These are phyloP conservation scores for Antechinus flavipes DNA, from an alignment of 2,113 vertebrate genomes.

Conservation along the genomic window DNA sequence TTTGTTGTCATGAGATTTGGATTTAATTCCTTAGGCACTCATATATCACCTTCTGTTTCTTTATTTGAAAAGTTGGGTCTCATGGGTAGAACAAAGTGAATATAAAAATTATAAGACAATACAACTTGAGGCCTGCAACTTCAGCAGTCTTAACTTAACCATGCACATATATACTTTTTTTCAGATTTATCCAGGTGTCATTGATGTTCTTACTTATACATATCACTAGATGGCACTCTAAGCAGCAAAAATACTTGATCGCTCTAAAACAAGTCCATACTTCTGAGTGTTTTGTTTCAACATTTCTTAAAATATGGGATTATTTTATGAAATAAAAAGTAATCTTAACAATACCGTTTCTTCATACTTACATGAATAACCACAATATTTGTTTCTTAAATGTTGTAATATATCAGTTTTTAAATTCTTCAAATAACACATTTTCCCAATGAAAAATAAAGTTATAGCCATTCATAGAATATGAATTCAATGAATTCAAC, in stretches of 20 bases:
- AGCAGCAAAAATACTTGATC: slow-evolving; percentile 57
- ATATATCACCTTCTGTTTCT: neutral
- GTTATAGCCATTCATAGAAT: neutral
- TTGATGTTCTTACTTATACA: neutral
- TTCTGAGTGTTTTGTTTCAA: neutral
- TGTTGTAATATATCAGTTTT: neutral
- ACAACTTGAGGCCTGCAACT: neutral
- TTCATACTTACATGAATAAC: neutral
- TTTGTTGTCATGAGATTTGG: neutral
- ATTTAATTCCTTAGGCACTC: neutral
- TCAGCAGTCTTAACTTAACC: neutral
- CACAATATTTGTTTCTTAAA: neutral
- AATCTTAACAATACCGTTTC: slow-evolving; percentile 33
- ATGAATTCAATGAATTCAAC: neutral
- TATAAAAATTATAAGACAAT: neutral
- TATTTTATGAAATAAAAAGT: slow-evolving; percentile 47
- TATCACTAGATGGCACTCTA: slow-evolving; percentile 82
- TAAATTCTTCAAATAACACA: neutral
- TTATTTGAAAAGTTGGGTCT: neutral
- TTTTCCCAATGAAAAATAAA: slow-evolving; percentile 15
- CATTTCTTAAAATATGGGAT: slow-evolving; percentile 39
- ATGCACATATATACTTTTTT: neutral
- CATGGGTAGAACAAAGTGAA: neutral
- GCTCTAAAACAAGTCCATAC: neutral
- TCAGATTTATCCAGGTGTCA: neutral